Evolutionary conservation across 2,888 invertebrate species (phyloP), one percentile per base, ranked within the genome.

Genomic region (Patella caerulea): DNA sequence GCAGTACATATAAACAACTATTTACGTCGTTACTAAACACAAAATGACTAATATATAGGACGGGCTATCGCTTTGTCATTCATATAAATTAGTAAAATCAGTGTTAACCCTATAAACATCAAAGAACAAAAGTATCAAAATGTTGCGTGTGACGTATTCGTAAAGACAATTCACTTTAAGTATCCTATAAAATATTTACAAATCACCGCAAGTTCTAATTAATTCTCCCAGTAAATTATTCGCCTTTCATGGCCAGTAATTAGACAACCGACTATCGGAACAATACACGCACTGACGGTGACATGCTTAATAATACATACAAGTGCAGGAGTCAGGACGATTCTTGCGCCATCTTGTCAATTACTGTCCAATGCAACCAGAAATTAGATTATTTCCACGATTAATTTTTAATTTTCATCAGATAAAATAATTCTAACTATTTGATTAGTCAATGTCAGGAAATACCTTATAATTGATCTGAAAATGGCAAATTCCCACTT

Each of bases 141-240:
- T 24, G 24, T 65, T 65, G 65, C 65, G 65, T 65, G 65, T 24
- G 12, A 19, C 19, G 24, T 65, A 24, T 65, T 65, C 19, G 24
- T 65, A 24, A 65, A 65, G 24, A 65, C 65, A 65, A 65, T 65
- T 65, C 65, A 24, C 11, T 65, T 65, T 65, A 65, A 74, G 59
- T 65, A 74, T 12, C 17, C 52, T n/a, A 74, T 74, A 69, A 74
- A 74, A 74, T 74, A 74, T 74, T 74, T 73, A 73, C 73, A 74
- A 74, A 74, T 52, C 74, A 52, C 52, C 56, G 73, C 56, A 9
- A 56, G 24, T 55, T 54, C 54, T 73, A 73, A 73, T 73, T 73
- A 73, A 73, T 55, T 73, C 56, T 73, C 73, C 24, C 55, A 73
- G 73, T 45, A 9, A 65, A 65, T 65, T 65, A 65, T 65, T 65